Evolutionary conservation across 2,113 vertebrate species (phyloP), one percentile per base, ranked within the genome.

Genomic region (Lepisosteus osseus): DNA sequence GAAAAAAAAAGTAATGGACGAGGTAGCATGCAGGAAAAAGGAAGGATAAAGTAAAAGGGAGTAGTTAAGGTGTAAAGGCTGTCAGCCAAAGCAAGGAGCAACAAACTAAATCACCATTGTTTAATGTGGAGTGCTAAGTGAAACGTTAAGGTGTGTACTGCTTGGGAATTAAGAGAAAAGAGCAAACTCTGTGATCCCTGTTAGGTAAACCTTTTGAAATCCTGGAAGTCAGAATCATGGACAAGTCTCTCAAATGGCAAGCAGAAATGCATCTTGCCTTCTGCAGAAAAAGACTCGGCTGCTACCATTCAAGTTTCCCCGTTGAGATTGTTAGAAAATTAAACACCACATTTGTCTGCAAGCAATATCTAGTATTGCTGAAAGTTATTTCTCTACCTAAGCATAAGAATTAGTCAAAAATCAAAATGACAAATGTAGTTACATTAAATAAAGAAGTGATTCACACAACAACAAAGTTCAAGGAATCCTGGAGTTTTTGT

Each of bases 1-100:
- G 78, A 66, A 80, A 86, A 72, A 17, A 79, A 69, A 64, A 43
- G 17, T 83, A 76, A 29, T 29, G 29, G 29, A 29, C 29, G 29
- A 79, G 70, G 72, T 55, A 72, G 78, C 82, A 85, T 84, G 89
- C 86, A 80, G 74, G 78, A 85, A 78, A 80, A 85, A 11, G 79
- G 88, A 87, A 92, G 86, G 88, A 80, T 77, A 70, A 83, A 86
- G 84, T 64, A 76, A 76, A 73, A 80, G 75, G 73, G 72, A 45
- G 56, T 78, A 75, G 74, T 64, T 45, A 9, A 42, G 69, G 71
- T 68, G 61, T 56, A 56, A 65, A 43, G 64, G 70, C 56, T 17
- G 63, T 72, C 70, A 80, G 78, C 68, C 71, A 81, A 70, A 70
- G 72, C 68, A 15, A 56, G 15, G 68, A 29, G 41, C 41, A 57